Evolutionary conservation across 2,888 invertebrate genomes (phyloP).

Genomic region (Andrena bucephala): DNA sequence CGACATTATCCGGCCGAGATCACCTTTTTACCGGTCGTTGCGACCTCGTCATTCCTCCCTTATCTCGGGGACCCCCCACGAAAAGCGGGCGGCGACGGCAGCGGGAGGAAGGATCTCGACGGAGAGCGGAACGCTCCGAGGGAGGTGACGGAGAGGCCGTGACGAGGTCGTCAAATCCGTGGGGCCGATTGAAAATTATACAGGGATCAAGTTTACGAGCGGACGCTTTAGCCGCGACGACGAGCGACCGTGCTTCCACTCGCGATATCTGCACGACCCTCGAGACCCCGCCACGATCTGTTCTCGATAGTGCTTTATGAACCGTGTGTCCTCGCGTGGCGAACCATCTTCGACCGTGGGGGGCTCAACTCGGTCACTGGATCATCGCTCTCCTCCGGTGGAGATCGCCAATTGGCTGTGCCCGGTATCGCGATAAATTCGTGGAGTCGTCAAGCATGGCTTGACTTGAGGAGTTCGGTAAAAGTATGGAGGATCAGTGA

Average conservation of each 20-base stretch:
- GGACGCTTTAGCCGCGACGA: slow-evolving; percentile 77
- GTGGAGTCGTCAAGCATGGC: no score
- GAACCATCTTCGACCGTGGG: neutral
- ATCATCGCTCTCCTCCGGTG: neutral
- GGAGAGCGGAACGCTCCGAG: slow-evolving; percentile 43
- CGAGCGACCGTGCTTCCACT: slow-evolving; percentile 45
- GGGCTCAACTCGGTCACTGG: slow-evolving; percentile 23
- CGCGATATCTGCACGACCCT: slow-evolving; percentile 39
- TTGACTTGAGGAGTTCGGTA: neutral
- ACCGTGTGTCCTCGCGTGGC: slow-evolving; percentile 25
- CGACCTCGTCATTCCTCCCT: slow-evolving; percentile 84
- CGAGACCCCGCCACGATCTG: slow-evolving; percentile 24
- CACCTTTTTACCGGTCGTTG: slow-evolving; percentile 85
- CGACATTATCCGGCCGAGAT: slow-evolving; percentile 82
- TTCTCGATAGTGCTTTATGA: slow-evolving; percentile 42
- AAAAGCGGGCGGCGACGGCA: slow-evolving; percentile 56
- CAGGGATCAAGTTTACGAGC: slow-evolving; percentile 85
- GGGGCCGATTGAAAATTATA: slow-evolving; percentile 85
- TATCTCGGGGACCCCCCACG: slow-evolving; percentile 79
- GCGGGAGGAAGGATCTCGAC: slow-evolving; percentile 40
- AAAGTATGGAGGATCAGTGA: slow-evolving; percentile 7
- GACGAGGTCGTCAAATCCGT: slow-evolving; percentile 85
- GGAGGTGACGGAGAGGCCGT: slow-evolving; percentile 66
- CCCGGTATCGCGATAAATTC: no score
- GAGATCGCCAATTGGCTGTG: no score